Percentiles rank a stretch among this genome's conserved stretches.
Evolutionary conservation across 2,888 invertebrate species (phyloP).

Genomic region (Parnassius orleans): DNA sequence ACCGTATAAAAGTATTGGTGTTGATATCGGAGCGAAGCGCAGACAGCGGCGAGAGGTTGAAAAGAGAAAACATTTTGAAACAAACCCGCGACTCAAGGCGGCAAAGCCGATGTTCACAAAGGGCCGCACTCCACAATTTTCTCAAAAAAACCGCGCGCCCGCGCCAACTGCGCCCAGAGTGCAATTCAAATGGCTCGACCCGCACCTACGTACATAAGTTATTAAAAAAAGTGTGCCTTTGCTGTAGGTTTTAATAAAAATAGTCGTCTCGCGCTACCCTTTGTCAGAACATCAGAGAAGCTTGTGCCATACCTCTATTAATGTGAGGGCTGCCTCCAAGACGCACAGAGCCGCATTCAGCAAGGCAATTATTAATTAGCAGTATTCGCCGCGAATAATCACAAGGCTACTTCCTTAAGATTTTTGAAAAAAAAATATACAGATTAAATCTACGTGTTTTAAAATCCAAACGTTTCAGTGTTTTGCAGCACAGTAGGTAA

Average conservation of each 20-base stretch:
- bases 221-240: conserved; percentile 79
- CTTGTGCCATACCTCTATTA: conserved; percentile 69
- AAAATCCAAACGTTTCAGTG: no score
- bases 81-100: conserved; percentile 56
- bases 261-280: conserved; percentile 75
- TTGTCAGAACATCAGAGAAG: conserved; percentile 76
- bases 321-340: conserved; percentile 67
- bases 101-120: conserved; percentile 59
- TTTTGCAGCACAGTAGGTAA: no score
- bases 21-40: conserved; percentile 29
- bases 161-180: conserved; percentile 54
- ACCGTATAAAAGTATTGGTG: conserved; percentile 29
- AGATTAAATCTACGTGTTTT: no score
- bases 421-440: no score
- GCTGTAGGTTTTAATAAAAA: conserved; percentile 79
- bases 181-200: conserved; percentile 55
- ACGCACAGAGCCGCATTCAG: conserved; percentile 60
- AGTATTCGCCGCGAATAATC: conserved; percentile 28
- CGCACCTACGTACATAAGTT: conserved; percentile 72
- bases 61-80: conserved; percentile 42
- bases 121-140: conserved; percentile 65
- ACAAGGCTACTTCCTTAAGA: background rate
- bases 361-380: conserved; percentile 41
- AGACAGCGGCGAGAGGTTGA: conserved; percentile 32
- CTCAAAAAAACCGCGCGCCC: conserved; percentile 58